These are phyloP conservation scores for Drosophila vallismaia DNA, from an alignment of 2,888 invertebrate species.

Conservation along the genomic window DNA sequence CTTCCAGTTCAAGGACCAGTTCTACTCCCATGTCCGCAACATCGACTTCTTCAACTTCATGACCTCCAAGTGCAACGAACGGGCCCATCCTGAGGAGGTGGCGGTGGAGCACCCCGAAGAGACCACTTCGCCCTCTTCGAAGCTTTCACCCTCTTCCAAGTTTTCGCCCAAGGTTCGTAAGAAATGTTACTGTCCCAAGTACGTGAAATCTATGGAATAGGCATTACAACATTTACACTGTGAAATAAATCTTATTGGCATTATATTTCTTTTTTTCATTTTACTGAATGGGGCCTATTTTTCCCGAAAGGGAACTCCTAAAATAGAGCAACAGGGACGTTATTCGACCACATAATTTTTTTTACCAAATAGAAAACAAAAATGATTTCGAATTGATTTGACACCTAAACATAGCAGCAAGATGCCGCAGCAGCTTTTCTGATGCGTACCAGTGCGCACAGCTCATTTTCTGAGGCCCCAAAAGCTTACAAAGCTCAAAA, in stretches of 20 bases:
- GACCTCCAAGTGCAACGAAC: slow-evolving; percentile 60
- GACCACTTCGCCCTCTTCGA: background rate
- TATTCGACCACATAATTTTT: too few relatives aligned
- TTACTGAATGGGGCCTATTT: too few relatives aligned
- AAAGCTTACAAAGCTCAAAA: background rate
- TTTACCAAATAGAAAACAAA: too few relatives aligned
- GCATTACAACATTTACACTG: background rate
- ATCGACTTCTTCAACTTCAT: slow-evolving; percentile 79
- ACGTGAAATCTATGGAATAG: slow-evolving; percentile 28
- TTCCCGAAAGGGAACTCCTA: too few relatives aligned
- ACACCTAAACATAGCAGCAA: background rate
- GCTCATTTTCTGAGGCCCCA: background rate
- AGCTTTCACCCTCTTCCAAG: background rate
- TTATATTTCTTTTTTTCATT: background rate
- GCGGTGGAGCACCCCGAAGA: background rate
- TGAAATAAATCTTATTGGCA: background rate
- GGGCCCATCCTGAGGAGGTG: slow-evolving; percentile 18
- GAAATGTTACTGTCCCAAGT: slow-evolving; percentile 66
- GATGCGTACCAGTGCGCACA: background rate
- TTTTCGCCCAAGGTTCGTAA: slow-evolving; percentile 28
- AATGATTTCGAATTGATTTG: too few relatives aligned
- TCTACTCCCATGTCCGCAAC: slow-evolving; percentile 60
- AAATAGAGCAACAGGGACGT: too few relatives aligned
- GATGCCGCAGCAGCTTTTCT: background rate
- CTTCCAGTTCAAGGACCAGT: slow-evolving; percentile 63